These are phyloP conservation scores for Gasteruption jaculator DNA, from an alignment of 2,888 invertebrate species.

Conservation along the genomic window DNA sequence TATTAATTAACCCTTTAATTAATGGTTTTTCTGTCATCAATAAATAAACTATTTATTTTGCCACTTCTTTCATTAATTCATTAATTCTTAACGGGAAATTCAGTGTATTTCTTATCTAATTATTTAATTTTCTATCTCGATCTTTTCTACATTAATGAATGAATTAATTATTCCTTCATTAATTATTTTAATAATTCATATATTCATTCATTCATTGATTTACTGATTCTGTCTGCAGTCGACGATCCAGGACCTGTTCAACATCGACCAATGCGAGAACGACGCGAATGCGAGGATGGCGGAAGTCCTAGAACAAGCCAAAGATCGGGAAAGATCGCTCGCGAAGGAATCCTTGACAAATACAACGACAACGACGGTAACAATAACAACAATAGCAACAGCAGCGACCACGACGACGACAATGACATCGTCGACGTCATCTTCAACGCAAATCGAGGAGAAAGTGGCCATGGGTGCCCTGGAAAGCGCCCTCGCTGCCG, in stretches of 20 bases:
- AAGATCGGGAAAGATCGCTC: slow-evolving; percentile 47
- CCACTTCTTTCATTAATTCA: neutral
- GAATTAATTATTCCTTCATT: slow-evolving; percentile 1
- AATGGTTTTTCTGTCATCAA: no score
- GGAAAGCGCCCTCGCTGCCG: slow-evolving; percentile 82
- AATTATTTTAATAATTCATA: slow-evolving; percentile 11
- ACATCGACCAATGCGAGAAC: slow-evolving; percentile 65
- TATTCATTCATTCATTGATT: no score
- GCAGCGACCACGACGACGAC: no score
- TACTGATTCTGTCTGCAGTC: no score
- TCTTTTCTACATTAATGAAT: slow-evolving; percentile 2
- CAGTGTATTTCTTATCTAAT: no score
- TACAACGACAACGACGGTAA: slow-evolving; percentile 18
- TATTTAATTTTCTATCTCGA: no score
- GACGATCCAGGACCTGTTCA: slow-evolving; percentile 92
- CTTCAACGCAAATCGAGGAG: slow-evolving; percentile 51
- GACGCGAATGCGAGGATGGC: slow-evolving; percentile 59
- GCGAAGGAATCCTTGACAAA: slow-evolving; percentile 45
- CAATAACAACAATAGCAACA: no score
- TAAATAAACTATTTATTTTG: neutral
- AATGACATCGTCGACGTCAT: slow-evolving; percentile 27
- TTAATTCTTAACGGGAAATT: neutral
- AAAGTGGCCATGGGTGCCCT: slow-evolving; percentile 63
- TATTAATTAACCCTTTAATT: no score
- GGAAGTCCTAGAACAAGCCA: slow-evolving; percentile 56